Evolutionary conservation across 2,113 vertebrate genomes (phyloP).

Genomic region (Anguilla rostrata): DNA sequence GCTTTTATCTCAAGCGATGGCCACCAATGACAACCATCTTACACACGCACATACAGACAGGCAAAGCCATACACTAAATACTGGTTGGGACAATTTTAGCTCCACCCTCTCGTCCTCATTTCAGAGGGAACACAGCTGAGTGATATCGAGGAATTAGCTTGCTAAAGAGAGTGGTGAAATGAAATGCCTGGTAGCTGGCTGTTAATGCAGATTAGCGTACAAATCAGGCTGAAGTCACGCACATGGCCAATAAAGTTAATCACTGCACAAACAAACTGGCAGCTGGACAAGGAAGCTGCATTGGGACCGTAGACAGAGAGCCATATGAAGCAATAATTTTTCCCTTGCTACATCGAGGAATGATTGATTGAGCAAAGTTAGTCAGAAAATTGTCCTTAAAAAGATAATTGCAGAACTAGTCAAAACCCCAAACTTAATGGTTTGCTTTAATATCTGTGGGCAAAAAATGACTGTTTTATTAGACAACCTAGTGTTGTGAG

Average conservation of each 20-base stretch:
- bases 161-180: not conserved
- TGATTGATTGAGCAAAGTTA: not conserved
- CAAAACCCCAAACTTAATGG: not conserved
- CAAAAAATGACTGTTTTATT: not conserved
- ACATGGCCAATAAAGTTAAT: not conserved
- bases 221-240: not conserved
- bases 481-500: not conserved
- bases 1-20: not conserved
- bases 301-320: not conserved
- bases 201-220: conserved; percentile 18
- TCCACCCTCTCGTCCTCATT: not conserved
- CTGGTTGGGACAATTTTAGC: not conserved
- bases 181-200: not conserved
- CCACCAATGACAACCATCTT: not conserved
- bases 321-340: not conserved
- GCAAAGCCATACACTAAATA: not conserved
- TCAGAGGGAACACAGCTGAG: not conserved
- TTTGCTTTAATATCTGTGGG: no score
- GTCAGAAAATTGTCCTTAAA: not conserved
- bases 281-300: not conserved
- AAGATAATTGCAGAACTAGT: not conserved
- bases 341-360: not conserved
- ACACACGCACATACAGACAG: not conserved
- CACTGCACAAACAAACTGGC: conserved; percentile 9
- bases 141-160: not conserved